Evolutionary conservation across 2,888 invertebrate species (phyloP), one percentile per base, ranked within the genome.

Genomic region (Drosophila kanekoi): DNA sequence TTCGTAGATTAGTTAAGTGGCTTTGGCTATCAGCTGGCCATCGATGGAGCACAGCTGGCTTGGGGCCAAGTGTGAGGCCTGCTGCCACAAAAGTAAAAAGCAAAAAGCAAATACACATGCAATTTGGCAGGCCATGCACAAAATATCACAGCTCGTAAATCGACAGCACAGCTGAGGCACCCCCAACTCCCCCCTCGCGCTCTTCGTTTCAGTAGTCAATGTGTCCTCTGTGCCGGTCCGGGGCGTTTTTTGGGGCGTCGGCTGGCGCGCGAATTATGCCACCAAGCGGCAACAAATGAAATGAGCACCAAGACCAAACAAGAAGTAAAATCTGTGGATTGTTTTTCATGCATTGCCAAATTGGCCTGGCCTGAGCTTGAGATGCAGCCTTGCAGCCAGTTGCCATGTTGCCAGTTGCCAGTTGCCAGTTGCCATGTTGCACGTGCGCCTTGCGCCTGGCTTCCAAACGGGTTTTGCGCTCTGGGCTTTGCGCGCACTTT

Each of bases 131-230:
- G 54, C 72, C 54, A 52, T 79, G 81, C 79, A 76, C 72, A 70
- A 86, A 77, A 81, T 86, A 83, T 83, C 83, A 83, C 83, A 83
- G 86, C 73, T 81, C 83, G 83, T 86, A 83, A 86, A 86, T 86
- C 72, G 86, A 71, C 64, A 67, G 76, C 63, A 59, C 59, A 52
- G 62, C 45, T 58, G 48, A 37, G 18, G 32, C 13, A 2, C 23
- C n/a, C 28, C 10, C 4, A 5, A 1, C 28, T 4, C 5, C 45
- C 45, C 13, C 35, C 44, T 43, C 52, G 13, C 41, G 40, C 14
- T 48, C 57, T 47, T 44, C 43, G 52, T 53, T 35, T 40, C 56
- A 52, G 58, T 61, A 51, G 58, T 18, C 32, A 41, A 60, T 60
- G 63, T 72, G 67, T 75, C 72, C 76, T 75, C 76, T 59, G 33